Evolutionary conservation across 2,888 invertebrate species (phyloP), one percentile per base, ranked within the genome.

Genomic region (Macaria notata): DNA sequence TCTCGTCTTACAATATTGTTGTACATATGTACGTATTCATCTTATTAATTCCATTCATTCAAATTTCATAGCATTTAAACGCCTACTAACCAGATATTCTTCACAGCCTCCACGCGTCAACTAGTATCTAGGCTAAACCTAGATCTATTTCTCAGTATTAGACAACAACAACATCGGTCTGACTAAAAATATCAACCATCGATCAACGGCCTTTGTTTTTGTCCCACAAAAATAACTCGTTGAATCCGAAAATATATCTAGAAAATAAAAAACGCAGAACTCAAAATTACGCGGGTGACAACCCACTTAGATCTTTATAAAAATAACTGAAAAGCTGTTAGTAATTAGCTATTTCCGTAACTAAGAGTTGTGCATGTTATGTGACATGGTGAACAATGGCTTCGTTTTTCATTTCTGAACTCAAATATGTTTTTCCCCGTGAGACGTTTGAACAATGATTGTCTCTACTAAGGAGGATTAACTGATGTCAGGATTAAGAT

Each of bases 321-420:
- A 69, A 66, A 67, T 63, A 49, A 41, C 47, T 42, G 47, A 49
- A 50, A 49, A 54, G 9, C 41, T 41, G 9, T 29, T 41, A 33
- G 67, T 71, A 73, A 75, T 72, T 70, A 68, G 45, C 69, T 59
- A 63, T 72, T 69, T 72, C 69, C 71, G 66, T 56, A 46, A 43
- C 55, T 62, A 62, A 64, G 50, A 51, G 46, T 41, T 41, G 53
- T 55, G 54, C 45, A 54, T 56, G 41, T 51, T 44, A 45, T 33
- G 39, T 56, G 64, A 56, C 66, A 63, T 57, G 30, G 49, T 64
- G 54, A 64, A 65, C 61, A 61, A 64, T 69, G 54, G 59, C 58
- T 56, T 65, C 54, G 60, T 49, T 49, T 41, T 33, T 61, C 56
- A 56, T 54, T 47, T 33, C 36, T 44, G 4, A 29, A 31, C 9